These are phyloP conservation scores for Grapholita molesta DNA, from an alignment of 1,140 invertebrate genomes.

Conservation along the genomic window DNA sequence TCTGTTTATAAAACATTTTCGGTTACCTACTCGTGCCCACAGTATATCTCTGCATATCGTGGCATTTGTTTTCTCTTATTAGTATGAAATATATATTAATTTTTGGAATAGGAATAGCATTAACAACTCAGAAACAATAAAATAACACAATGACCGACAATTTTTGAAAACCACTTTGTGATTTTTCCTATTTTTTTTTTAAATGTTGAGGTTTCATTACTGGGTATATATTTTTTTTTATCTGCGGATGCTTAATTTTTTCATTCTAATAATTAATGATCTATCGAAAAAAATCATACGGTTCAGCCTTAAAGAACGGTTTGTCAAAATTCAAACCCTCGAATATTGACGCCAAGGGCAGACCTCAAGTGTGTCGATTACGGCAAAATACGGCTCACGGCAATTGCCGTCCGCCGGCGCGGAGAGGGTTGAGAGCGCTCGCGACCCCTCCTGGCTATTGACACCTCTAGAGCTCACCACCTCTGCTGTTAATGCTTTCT, in stretches of 20 bases:
- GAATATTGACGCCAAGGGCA: not conserved
- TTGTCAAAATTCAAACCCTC: not conserved
- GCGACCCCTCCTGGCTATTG: not conserved
- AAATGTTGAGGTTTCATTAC: too few relatives aligned
- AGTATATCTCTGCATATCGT: too few relatives aligned
- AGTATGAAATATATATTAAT: too few relatives aligned
- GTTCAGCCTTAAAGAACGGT: not conserved
- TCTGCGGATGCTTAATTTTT: not conserved
- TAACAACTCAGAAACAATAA: too few relatives aligned
- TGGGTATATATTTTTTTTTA: too few relatives aligned
- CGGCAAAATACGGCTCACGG: not conserved
- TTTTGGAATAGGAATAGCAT: too few relatives aligned
- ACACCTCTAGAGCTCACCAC: slow-evolving; percentile 8
- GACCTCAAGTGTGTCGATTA: not conserved
- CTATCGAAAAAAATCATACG: not conserved
- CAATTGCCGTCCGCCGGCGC: not conserved
- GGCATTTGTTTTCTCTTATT: too few relatives aligned
- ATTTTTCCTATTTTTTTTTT: too few relatives aligned
- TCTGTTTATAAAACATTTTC: too few relatives aligned
- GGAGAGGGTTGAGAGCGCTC: not conserved
- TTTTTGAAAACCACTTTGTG: too few relatives aligned
- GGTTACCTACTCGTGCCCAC: too few relatives aligned
- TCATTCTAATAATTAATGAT: not conserved
- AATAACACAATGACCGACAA: too few relatives aligned
- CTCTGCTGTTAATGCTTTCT: not conserved